These are phyloP conservation scores for Oncopeltus fasciatus DNA, from an alignment of 1,140 invertebrate genomes.

Conservation along the genomic window DNA sequence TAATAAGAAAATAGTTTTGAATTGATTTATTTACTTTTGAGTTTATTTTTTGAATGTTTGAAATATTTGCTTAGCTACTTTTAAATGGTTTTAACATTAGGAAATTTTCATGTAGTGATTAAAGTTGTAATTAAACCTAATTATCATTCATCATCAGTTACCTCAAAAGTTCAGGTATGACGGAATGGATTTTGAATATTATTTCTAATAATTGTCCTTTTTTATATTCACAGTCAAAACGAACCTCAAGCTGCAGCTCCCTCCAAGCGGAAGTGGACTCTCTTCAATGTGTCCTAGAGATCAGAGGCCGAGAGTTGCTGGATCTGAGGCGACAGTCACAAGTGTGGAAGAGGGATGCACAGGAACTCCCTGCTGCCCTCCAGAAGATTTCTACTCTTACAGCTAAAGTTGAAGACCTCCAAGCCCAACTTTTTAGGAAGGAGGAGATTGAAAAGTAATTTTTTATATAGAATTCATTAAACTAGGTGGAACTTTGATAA, in stretches of 20 bases:
- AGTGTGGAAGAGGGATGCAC: conserved; percentile 34
- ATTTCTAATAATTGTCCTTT: neutral
- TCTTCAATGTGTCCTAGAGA: conserved; percentile 54
- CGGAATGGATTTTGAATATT: neutral
- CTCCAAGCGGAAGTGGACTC: conserved; percentile 53
- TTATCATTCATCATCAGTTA: too few relatives aligned
- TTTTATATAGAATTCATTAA: neutral
- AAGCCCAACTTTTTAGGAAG: conserved; percentile 46
- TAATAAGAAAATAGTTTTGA: too few relatives aligned
- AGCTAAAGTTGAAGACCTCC: conserved; percentile 51
- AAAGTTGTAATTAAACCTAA: too few relatives aligned
- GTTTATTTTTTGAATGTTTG: too few relatives aligned
- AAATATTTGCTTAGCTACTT: too few relatives aligned
- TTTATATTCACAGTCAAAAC: neutral
- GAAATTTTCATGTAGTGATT: too few relatives aligned
- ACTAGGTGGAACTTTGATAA: too few relatives aligned
- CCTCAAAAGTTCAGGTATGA: too few relatives aligned
- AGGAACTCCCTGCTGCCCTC: conserved; percentile 38
- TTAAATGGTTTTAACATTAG: too few relatives aligned
- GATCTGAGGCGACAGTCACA: conserved; percentile 49
- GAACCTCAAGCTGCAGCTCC: conserved; percentile 24
- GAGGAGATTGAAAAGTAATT: conserved; percentile 39
- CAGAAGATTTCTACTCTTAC: conserved; percentile 40
- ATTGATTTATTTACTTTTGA: too few relatives aligned
- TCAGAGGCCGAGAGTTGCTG: conserved; percentile 55